Evolutionary conservation across 30 jellyfish, hydroid and myxozoan genomes (phyloP).

Genomic region (Cassiopea xamachana): DNA sequence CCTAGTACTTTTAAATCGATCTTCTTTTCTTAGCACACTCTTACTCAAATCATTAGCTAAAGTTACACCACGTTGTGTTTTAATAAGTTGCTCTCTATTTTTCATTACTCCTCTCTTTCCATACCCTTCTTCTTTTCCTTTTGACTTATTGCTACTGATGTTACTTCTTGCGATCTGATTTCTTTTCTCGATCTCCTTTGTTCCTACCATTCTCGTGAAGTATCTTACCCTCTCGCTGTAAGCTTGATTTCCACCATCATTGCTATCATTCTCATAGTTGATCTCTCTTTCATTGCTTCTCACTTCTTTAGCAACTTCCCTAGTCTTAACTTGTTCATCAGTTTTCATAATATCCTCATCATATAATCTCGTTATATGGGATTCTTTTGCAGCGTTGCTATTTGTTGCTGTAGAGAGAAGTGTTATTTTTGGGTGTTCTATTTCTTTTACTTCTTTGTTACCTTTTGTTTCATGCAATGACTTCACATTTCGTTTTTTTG

Average conservation of each 20-base stretch:
- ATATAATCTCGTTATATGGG: not conserved
- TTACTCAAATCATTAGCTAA: slow-evolving; percentile 42
- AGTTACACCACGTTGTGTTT: slow-evolving; percentile 24
- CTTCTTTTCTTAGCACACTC: not conserved
- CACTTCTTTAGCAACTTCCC: slow-evolving; percentile 30
- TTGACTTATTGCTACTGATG: not conserved
- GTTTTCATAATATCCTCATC: slow-evolving; percentile 22
- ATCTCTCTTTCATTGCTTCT: slow-evolving; percentile 8
- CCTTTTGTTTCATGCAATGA: not conserved
- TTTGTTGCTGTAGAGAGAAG: slow-evolving; percentile 1
- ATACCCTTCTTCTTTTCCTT: not conserved
- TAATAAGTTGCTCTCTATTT: not conserved
- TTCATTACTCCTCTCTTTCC: not conserved
- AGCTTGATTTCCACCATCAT: not conserved
- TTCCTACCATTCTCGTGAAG: not conserved
- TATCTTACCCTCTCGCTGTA: not conserved
- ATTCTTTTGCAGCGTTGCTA: not conserved
- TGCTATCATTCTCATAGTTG: slow-evolving; percentile 10
- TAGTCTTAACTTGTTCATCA: slow-evolving; percentile 21
- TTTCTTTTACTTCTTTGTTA: not conserved
- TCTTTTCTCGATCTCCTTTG: slow-evolving; percentile 28
- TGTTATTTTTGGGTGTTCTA: slow-evolving; percentile 20
- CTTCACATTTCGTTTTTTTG: not conserved
- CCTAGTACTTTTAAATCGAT: not conserved
- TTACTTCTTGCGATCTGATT: slow-evolving; percentile 7